Evolutionary conservation across 2,113 vertebrate genomes (phyloP).

Genomic region (Tyto alba): DNA sequence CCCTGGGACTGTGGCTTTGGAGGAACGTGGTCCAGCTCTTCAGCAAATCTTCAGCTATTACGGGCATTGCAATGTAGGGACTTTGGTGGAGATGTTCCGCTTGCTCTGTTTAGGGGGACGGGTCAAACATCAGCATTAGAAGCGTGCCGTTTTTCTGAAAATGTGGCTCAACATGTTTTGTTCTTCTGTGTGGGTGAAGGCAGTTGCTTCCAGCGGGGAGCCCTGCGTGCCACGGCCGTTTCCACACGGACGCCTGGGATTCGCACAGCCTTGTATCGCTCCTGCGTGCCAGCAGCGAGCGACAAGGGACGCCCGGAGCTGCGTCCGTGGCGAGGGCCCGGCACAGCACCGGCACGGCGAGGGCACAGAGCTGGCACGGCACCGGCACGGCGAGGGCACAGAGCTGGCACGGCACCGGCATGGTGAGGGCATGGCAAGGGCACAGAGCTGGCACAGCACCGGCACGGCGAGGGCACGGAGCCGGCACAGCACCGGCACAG

Average conservation of each 20-base stretch:
- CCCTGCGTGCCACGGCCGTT: not conserved
- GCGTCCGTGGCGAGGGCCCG: too few relatives aligned
- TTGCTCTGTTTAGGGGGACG: not conserved
- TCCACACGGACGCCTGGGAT: not conserved
- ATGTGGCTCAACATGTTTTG: not conserved
- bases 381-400: too few relatives aligned
- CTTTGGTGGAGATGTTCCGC: not conserved
- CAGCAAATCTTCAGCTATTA: not conserved
- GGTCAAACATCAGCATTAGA: not conserved
- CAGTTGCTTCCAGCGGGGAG: not conserved
- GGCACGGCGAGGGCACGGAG: too few relatives aligned
- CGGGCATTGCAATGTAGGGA: fast-evolving
- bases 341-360: too few relatives aligned
- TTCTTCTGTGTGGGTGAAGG: not conserved
- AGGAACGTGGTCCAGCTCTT: not conserved
- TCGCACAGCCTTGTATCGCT: fast-evolving
- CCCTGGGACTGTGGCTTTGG: not conserved
- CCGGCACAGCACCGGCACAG: too few relatives aligned
- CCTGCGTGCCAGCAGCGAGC: not conserved
- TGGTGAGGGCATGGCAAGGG: too few relatives aligned
- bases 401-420: too few relatives aligned
- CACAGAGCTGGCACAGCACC: too few relatives aligned
- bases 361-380: too few relatives aligned
- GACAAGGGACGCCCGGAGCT: not conserved
- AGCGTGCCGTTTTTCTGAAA: not conserved